These are phyloP conservation scores for Suricata suricatta DNA, from an alignment of 2,113 vertebrate species.

Conservation along the genomic window DNA sequence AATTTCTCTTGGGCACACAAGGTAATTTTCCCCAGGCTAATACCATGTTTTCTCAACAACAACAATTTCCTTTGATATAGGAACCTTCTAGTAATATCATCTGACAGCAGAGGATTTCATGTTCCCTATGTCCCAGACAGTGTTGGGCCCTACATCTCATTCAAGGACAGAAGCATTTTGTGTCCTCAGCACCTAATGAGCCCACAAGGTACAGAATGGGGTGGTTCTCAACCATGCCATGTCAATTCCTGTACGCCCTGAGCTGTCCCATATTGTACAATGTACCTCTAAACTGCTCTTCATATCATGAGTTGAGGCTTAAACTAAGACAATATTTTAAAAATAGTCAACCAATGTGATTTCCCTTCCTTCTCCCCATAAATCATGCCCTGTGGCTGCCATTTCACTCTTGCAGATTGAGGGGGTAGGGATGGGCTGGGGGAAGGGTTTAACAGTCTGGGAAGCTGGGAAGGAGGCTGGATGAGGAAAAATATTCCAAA, in stretches of 20 bases:
- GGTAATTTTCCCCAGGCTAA: background rate
- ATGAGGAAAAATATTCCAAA: background rate
- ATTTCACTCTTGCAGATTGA: background rate
- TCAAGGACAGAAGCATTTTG: conserved; percentile 16
- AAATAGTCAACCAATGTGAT: conserved; percentile 1
- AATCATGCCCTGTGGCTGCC: background rate
- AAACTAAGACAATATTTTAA: background rate
- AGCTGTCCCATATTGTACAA: background rate
- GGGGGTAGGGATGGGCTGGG: background rate
- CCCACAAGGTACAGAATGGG: background rate
- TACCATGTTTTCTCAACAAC: background rate
- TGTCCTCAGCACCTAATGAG: background rate
- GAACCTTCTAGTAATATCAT: background rate
- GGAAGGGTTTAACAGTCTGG: too few species aligned
- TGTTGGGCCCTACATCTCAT: background rate
- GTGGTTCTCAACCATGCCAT: background rate
- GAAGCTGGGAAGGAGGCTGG: background rate
- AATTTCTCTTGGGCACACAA: background rate
- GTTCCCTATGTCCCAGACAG: background rate
- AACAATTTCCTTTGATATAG: background rate
- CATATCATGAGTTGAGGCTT: background rate
- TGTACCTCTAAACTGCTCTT: background rate
- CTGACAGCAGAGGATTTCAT: background rate
- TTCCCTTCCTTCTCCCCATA: background rate
- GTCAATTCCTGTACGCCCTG: background rate